phyloP scores from a whole-genome alignment of 2,113 vertebrate species.

The Oryzias melastigma region DNA sequence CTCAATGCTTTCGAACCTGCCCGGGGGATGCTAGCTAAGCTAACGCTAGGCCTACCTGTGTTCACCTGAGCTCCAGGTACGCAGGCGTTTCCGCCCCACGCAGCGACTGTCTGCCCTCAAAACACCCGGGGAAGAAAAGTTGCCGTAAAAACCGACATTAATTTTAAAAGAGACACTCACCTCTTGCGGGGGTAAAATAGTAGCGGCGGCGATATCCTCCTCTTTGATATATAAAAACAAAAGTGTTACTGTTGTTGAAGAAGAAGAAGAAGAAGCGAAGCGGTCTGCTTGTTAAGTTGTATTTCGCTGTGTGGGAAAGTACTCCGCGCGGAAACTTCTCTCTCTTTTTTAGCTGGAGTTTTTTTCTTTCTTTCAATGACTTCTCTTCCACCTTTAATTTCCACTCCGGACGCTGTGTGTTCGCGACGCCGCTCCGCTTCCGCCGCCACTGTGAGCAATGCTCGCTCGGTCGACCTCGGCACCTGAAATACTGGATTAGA shows the following conservation, averaged over 20 bases:
- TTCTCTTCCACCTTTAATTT: not conserved
- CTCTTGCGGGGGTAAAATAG: not conserved
- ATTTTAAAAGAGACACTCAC: slow-evolving; percentile 56
- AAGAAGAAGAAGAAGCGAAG: slow-evolving; percentile 7
- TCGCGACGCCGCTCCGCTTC: slow-evolving; percentile 28
- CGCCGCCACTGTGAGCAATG: slow-evolving; percentile 56
- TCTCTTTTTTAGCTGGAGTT: not conserved
- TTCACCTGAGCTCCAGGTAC: slow-evolving; percentile 75
- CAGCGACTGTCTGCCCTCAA: slow-evolving; percentile 2
- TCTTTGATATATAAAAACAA: too few species aligned
- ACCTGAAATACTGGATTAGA: slow-evolving; percentile 81
- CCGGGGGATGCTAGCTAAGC: slow-evolving; percentile 19
- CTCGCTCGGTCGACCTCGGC: slow-evolving; percentile 53
- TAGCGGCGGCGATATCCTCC: too few species aligned
- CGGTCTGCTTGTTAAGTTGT: slow-evolving; percentile 4
- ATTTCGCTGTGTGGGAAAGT: slow-evolving; percentile 8
- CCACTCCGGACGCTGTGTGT: slow-evolving; percentile 25
- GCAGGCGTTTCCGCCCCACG: slow-evolving; percentile 54
- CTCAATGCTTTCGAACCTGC: not conserved
- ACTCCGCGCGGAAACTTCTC: slow-evolving; percentile 37
- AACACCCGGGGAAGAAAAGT: slow-evolving; percentile 23
- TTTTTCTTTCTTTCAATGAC: not conserved
- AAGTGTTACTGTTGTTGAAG: slow-evolving; percentile 21
- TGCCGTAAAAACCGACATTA: not conserved
- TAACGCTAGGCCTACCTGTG: slow-evolving; percentile 53